These are phyloP conservation scores for Leucopternis melanops DNA, from an alignment of 2,113 vertebrate genomes.

Conservation along the genomic window DNA sequence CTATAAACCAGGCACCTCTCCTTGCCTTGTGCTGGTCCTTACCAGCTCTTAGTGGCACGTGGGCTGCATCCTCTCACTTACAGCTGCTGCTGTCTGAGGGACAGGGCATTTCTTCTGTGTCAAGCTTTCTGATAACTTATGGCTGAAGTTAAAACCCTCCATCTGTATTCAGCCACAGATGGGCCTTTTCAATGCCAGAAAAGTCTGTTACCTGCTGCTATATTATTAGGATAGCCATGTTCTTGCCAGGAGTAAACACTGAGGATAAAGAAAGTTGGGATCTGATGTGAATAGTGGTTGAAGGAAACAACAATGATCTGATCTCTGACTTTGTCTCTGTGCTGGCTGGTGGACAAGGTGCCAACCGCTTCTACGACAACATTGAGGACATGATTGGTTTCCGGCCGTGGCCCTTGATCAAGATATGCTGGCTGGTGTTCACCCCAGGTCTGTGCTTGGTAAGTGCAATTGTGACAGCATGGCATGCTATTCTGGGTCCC, in stretches of 20 bases:
- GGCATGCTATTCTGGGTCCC: background rate
- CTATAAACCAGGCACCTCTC: background rate
- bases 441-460: conserved; percentile 89
- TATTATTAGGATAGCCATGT: background rate
- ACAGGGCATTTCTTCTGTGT: background rate
- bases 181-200: background rate
- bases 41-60: background rate
- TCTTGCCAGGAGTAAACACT: background rate
- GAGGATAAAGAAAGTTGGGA: background rate
- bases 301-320: background rate
- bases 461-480: background rate
- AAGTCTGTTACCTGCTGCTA: background rate
- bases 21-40: background rate
- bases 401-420: conserved; percentile 80
- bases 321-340: background rate
- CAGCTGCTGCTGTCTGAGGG: background rate
- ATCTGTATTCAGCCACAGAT: background rate
- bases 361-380: conserved; percentile 87
- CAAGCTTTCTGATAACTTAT: background rate
- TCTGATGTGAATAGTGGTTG: background rate
- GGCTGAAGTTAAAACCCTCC: background rate
- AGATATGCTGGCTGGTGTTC: conserved; percentile 86
- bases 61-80: background rate
- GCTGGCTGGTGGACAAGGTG: conserved; percentile 68
- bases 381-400: conserved; percentile 96